Conservation (phyloP, 1,140 invertebrate genomes). For the Philotrypesis tridentata region DNA sequence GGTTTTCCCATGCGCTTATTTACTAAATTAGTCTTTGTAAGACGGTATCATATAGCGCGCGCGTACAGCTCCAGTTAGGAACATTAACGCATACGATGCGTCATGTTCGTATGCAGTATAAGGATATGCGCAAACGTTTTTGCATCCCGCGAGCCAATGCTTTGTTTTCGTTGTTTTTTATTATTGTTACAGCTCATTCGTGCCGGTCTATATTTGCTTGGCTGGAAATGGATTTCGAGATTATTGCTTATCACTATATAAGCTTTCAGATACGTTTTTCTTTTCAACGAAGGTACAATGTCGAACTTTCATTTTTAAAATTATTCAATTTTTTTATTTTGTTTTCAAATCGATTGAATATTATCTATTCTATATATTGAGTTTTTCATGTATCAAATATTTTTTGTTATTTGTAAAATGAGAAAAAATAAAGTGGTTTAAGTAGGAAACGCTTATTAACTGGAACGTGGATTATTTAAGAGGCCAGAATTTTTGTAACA, state of each 20-base stretch:
- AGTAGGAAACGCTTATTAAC: not conserved
- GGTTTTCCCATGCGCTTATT: not conserved
- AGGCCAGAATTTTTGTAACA: not conserved
- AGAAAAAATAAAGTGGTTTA: not conserved
- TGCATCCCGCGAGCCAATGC: not conserved
- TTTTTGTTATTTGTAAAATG: too few relatives aligned
- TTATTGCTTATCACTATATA: too few relatives aligned
- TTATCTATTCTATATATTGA: too few relatives aligned
- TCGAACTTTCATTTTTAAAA: too few relatives aligned
- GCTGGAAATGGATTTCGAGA: too few relatives aligned
- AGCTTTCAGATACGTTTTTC: too few relatives aligned
- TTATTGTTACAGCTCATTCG: not conserved
- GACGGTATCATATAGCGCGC: not conserved
- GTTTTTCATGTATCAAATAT: too few relatives aligned
- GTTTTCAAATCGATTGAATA: too few relatives aligned
- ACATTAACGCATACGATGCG: not conserved
- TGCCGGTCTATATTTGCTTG: not conserved
- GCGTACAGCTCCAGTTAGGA: too few relatives aligned
- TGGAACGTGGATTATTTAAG: not conserved
- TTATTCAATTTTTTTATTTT: too few relatives aligned
- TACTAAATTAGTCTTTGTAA: not conserved
- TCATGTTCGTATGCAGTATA: too few relatives aligned
- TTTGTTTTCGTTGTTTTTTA: not conserved
- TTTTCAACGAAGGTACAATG: too few relatives aligned
- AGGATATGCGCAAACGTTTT: not conserved